Percentiles rank a stretch among this genome's conserved stretches.
Evolutionary conservation across 2,797 vertebrate species (phyloP).

Genomic region (Enteromius unitaeniatus): DNA sequence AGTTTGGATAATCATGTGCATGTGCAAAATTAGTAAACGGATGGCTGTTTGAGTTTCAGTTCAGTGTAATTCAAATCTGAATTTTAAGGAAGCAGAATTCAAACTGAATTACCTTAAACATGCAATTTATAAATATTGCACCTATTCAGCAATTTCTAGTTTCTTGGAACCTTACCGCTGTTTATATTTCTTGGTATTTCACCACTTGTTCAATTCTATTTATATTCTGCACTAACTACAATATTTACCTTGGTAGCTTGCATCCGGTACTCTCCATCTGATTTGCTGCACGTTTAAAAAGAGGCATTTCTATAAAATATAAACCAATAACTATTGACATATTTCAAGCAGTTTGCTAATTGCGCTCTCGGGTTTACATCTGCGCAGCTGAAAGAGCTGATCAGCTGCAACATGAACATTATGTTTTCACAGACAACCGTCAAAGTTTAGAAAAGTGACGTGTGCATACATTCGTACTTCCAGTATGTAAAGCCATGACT

Average conservation of each 20-base stretch:
- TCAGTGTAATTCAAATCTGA: neutral
- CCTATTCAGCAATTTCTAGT: neutral
- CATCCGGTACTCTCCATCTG: neutral
- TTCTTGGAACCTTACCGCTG: neutral
- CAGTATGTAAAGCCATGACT: conserved; percentile 76
- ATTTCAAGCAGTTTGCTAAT: conserved; percentile 1
- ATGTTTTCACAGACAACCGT: conserved; percentile 44
- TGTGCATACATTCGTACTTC: conserved; percentile 69
- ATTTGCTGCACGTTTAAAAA: neutral
- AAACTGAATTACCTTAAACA: neutral
- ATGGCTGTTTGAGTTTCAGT: neutral
- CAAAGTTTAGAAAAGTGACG: conserved; percentile 53
- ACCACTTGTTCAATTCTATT: neutral
- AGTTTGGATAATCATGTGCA: neutral
- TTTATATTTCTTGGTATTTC: neutral
- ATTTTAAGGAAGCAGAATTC: neutral
- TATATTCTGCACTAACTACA: neutral
- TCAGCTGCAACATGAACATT: neutral
- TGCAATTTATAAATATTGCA: neutral
- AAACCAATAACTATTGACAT: neutral
- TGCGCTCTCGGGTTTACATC: neutral
- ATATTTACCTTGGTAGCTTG: neutral
- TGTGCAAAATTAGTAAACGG: neutral
- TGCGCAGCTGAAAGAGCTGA: conserved; percentile 48
- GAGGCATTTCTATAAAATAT: neutral